Evolutionary conservation across 2,888 invertebrate species (phyloP), one percentile per base, ranked within the genome.

Genomic region (Trissolcus brochymenae): DNA sequence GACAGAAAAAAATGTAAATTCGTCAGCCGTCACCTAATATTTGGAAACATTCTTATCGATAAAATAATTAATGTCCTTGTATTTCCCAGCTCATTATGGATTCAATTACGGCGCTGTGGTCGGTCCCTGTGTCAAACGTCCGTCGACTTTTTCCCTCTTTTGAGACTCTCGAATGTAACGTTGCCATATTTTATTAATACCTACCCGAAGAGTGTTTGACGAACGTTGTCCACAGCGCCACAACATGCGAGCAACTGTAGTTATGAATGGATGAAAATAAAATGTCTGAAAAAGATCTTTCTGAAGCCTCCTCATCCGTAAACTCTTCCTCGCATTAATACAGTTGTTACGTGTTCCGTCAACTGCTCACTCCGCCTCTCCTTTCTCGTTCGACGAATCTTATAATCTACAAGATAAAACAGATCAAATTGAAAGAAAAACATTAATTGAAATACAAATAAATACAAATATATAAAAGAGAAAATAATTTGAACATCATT

Each of bases 301-400:
- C 70, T 72, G 55, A 70, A 73, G 78, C 60, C 70, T 78, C 79
- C 80, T 79, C 81, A 76, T 78, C 76, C 74, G 74, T 75, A 80
- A 79, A 76, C 51, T 46, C 16, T 78, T 81, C 79, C 80, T 79
- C 75, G 73, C 80, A 81, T 81, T 82, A 82, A 81, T 82, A 81
- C 81, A 82, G 80, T 81, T 80, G 78, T 81, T 81, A 72, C 77
- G 78, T 35, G 35, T 78, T 78, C 68, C 73, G 72, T 73, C 77
- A 66, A 65, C 61, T 59, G 68, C 51, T 61, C 50, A 64, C 67
- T 56, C 61, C 64, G 35, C 72, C 71, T 68, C 43, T 11, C 14
- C 7, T 35, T 35, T 35, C 35, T 35, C 35, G 25, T 25, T 25
- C 25, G 25, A 25, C 25, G 35, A 35, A 9, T 35, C 7, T 35